These are phyloP conservation scores for Hemithea aestivaria DNA, from an alignment of 2,888 invertebrate species.

Conservation along the genomic window DNA sequence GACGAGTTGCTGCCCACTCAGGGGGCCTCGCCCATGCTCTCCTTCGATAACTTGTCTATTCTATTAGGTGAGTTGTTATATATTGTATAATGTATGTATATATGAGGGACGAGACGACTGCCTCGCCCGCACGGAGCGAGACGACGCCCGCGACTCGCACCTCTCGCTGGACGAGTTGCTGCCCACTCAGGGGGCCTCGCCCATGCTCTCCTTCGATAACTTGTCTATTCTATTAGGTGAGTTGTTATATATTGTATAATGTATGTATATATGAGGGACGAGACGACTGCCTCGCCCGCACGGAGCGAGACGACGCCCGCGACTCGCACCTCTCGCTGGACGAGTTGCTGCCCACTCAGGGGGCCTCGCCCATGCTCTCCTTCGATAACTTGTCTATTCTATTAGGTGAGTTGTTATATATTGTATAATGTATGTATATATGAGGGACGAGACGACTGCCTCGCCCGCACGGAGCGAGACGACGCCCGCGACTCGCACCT, in stretches of 20 bases:
- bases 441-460: conserved; percentile 82
- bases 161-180: conserved; percentile 88
- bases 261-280: conserved; percentile 83
- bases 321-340: conserved; percentile 87
- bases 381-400: conserved; percentile 92
- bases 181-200: conserved; percentile 84
- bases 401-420: conserved; percentile 79
- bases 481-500: conserved; percentile 88
- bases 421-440: conserved; percentile 80
- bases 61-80: conserved; percentile 82
- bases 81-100: conserved; percentile 74
- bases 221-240: conserved; percentile 90
- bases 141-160: conserved; percentile 88
- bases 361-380: conserved; percentile 85
- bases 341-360: conserved; percentile 86
- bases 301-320: conserved; percentile 88
- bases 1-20: conserved; percentile 88
- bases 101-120: conserved; percentile 83
- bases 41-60: conserved; percentile 91
- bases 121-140: conserved; percentile 87
- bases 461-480: conserved; percentile 89
- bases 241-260: conserved; percentile 34
- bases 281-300: conserved; percentile 85
- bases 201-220: conserved; percentile 88
- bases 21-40: conserved; percentile 85